Base-by-base conservation (phyloP, 2,113 vertebrate genomes). In the Daboia siamensis region DNA sequence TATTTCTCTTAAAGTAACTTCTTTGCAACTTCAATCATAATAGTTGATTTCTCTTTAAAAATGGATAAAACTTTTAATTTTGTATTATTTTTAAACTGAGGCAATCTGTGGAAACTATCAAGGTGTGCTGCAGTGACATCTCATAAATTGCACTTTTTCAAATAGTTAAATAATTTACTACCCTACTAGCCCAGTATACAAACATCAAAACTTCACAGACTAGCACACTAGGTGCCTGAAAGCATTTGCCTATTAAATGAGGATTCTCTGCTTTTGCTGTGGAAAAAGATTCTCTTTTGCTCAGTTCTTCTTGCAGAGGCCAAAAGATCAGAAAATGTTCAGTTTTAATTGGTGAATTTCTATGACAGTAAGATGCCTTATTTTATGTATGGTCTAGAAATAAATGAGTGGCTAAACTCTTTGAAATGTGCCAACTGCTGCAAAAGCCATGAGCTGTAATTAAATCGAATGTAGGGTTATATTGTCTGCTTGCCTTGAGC, bases 391-490 rank as follows among this genome's bases (percentile, higher is more conserved):
- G 94, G 94, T 96, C 94, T 95, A 92, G 95, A 96, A 96, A 95
- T 96, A 95, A 96, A 95, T 95, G 96, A 96, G 93, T 90, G 52
- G 96, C 95, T 95, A 94, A 94, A 95, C 86, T 92, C 56, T 96
- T 96, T 93, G 96, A 96, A 96, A 95, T 94, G 88, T 61, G 92
- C 93, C 93, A 44, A 92, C 89, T 94, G n/a, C 90, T 96, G 94
- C 94, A 96, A 88, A 95, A 96, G 95, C 95, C 94, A 94, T 95
- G 93, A 96, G 95, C 96, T 97, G 95, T 96, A 96, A 97, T 97
- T 97, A 95, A 95, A 96, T 95, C 95, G 94, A 95, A 94, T 95
- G 56, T 95, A 93, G 95, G 94, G 74, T 92, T 96, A 93, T 92
- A 93, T 94, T 93, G 95, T 95, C 94, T 94, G 91, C 69, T 80